Base-by-base conservation (phyloP, 1,140 invertebrate species). In the Musca vetustissima region DNA sequence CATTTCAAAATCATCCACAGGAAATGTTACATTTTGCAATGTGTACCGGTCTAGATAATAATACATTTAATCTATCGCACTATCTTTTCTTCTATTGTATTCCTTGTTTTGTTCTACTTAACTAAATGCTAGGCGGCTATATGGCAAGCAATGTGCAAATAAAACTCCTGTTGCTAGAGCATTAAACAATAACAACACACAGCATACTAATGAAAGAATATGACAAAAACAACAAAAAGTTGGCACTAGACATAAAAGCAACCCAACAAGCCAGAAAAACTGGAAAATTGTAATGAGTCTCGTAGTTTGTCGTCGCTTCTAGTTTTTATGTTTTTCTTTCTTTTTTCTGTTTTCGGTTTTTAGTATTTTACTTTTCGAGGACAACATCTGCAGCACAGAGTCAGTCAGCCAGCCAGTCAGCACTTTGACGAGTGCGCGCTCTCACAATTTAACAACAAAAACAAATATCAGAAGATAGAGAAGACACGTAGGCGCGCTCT, bases 401-500 rank as follows among this genome's bases (percentile, higher is more conserved):
- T 4, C 17, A 52, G 7, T 7, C 24, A 59, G 4, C 8, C 11
- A 55, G 7, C 4, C 11, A 55, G 2, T 24, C 52, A 57, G 36
- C 11, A 43, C 36, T 8, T 43, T 11, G 36, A 43, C 36, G 36
- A 43, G 11, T 43, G 36, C 36, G 36, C 36, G 36, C 36, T 7
- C 36, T 43, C 36, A 8, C 36, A 43, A 43, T 24, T 13, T 21
- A 22, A 15, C 22, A 28, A 59, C 22, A 24, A 24, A 17, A 25
- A 59, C n/a, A 59, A n/a, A 59, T 14, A 57, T 24, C 53, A 55
- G 22, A 55, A 24, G 19, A 24, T 15, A 55, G 21, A 15, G 53
- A 25, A 55, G 53, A 55, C 53, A 55, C 53, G 53, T 55, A 59
- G 55, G 55, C 55, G 55, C 55, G 36, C 36, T 32, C 28, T 43